These are phyloP conservation scores for Harpagifer antarcticus DNA, from an alignment of 2,797 vertebrate species.

Conservation along the genomic window DNA sequence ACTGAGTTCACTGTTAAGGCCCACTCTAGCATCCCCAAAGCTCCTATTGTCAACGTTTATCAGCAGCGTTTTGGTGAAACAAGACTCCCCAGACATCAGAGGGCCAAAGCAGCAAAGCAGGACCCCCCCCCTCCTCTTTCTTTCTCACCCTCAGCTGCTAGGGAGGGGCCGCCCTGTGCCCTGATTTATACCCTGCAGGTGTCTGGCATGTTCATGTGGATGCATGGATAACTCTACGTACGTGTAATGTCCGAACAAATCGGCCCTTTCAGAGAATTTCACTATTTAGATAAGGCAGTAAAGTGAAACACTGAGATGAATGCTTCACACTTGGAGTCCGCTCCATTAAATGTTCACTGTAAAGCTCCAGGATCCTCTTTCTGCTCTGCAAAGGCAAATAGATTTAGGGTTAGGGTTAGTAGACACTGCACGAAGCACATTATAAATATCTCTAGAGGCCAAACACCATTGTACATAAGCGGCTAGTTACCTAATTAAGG, in stretches of 20 bases:
- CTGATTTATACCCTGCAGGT: constrained; percentile 83
- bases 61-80: constrained; percentile 61
- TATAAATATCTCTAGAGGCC: constrained; percentile 16
- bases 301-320: constrained; percentile 54
- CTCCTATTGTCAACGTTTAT: constrained; percentile 58
- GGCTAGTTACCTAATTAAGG: neutral
- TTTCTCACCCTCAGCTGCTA: constrained; percentile 70
- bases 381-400: constrained; percentile 15
- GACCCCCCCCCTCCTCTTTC: constrained; percentile 18
- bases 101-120: constrained; percentile 35
- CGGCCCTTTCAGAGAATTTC: constrained; percentile 44
- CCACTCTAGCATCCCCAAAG: constrained; percentile 49
- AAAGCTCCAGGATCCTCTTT: constrained; percentile 29
- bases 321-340: constrained; percentile 37
- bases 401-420: constrained; percentile 22
- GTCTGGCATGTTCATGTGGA: constrained; percentile 65
- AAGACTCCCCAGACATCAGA: constrained; percentile 54
- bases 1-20: constrained; percentile 15
- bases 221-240: constrained; percentile 47
- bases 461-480: constrained; percentile 2
- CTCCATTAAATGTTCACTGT: constrained; percentile 50
- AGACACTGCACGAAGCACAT: constrained; percentile 4
- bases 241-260: constrained; percentile 58
- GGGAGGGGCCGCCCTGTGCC: constrained; percentile 49
- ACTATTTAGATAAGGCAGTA: constrained; percentile 39